phyloP scores from a whole-genome alignment of 2,113 vertebrate genomes.

The Hypocryptadius cinnamomeus region DNA sequence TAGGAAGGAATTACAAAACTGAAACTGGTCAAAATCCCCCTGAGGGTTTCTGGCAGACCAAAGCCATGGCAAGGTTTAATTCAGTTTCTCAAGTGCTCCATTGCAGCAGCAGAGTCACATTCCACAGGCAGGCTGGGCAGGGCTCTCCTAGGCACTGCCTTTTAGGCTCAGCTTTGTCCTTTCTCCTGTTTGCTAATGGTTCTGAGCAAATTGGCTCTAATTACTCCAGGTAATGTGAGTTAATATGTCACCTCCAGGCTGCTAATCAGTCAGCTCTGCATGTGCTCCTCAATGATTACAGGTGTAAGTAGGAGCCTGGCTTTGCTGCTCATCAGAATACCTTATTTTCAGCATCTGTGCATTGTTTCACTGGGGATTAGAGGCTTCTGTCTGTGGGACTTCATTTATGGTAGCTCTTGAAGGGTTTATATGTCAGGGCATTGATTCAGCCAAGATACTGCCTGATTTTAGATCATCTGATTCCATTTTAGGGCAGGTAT shows the following conservation, averaged over 20 bases:
- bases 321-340: neutral
- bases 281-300: neutral
- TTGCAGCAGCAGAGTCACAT: neutral
- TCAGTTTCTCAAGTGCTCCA: neutral
- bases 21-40: neutral
- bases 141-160: neutral
- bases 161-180: neutral
- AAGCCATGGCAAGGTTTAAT: neutral
- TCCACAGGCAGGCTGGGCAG: neutral
- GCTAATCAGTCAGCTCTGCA: neutral
- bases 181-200: neutral
- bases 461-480: neutral
- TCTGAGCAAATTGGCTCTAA: neutral
- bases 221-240: neutral
- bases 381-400: neutral
- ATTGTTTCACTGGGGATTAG: neutral
- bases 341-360: neutral
- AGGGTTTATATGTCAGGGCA: neutral
- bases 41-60: neutral
- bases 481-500: neutral
- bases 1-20: neutral
- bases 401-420: neutral
- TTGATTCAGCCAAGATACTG: neutral
- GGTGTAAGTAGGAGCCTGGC: neutral
- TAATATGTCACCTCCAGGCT: neutral